Evolutionary conservation across 2,797 vertebrate genomes (phyloP).

Genomic region (Sphenopsis melanotis): DNA sequence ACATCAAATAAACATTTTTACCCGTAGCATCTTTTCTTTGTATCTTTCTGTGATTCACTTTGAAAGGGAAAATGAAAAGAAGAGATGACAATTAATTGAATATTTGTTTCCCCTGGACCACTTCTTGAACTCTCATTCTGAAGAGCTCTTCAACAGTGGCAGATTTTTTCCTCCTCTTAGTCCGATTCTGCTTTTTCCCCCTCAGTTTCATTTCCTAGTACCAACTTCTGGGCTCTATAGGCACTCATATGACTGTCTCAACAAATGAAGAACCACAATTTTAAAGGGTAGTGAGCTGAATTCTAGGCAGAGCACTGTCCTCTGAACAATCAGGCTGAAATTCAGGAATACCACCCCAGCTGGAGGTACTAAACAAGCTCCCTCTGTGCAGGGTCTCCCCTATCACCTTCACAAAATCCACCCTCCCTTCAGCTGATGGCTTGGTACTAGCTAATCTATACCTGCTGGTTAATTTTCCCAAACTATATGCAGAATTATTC

Average conservation of each 20-base stretch:
- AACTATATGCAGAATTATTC: background rate
- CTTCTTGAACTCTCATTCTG: background rate
- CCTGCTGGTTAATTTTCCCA: background rate
- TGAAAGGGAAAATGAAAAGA: background rate
- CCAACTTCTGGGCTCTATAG: background rate
- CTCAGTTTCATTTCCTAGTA: background rate
- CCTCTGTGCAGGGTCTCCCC: background rate
- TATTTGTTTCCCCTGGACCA: background rate
- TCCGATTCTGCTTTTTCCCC: rapidly evolving
- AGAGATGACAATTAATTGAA: background rate
- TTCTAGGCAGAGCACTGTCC: background rate
- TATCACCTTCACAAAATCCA: background rate
- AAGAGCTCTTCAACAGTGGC: background rate
- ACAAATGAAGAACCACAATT: background rate
- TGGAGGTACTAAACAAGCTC: background rate
- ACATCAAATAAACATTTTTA: background rate
- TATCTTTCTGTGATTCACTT: background rate
- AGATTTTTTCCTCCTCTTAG: background rate
- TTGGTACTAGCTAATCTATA: background rate
- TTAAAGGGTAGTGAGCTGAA: background rate
- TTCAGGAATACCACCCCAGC: background rate
- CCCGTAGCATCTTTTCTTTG: background rate
- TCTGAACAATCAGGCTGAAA: background rate
- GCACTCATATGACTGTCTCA: background rate
- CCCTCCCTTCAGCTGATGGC: background rate